A percentile compares a stretch with the other conserved stretches of the same genome.
Conservation (phyloP, 2,888 invertebrate species). For the Tinea semifulvella region DNA sequence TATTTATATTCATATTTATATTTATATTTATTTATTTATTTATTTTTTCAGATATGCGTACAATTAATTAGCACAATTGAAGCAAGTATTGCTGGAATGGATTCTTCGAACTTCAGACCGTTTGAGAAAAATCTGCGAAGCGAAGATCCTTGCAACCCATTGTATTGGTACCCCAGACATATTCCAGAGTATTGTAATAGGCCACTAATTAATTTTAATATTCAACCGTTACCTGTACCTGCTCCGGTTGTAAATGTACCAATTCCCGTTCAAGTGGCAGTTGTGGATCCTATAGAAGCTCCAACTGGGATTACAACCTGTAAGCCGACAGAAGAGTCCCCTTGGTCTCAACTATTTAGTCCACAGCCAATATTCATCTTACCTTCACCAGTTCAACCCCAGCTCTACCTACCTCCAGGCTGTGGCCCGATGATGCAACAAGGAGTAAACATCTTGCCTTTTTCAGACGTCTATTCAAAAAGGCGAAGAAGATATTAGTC, state of each 20-base stretch:
- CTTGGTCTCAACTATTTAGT: no score
- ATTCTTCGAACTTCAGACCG: conserved; percentile 22
- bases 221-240: conserved; percentile 19
- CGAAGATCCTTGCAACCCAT: conserved; percentile 41
- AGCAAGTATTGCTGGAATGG: conserved; percentile 32
- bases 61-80: not conserved
- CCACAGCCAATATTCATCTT: no score
- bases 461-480: conserved; percentile 48
- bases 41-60: not conserved
- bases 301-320: no score
- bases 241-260: conserved; percentile 7
- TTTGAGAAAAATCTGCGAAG: conserved; percentile 13
- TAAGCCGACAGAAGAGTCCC: no score
- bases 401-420: not conserved
- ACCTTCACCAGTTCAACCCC: conserved; percentile 6
- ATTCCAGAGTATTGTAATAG: conserved; percentile 28
- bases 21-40: not conserved
- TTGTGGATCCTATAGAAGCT: no score
- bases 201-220: conserved; percentile 22
- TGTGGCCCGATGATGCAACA: conserved; percentile 32
- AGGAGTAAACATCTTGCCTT: conserved; percentile 50
- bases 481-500: no score
- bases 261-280: not conserved
- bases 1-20: no score
- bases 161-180: conserved; percentile 42